Percentiles rank a stretch among this genome's conserved stretches.
These are phyloP conservation scores for Alces alces DNA, from an alignment of 2,113 vertebrate species.

Conservation along the genomic window DNA sequence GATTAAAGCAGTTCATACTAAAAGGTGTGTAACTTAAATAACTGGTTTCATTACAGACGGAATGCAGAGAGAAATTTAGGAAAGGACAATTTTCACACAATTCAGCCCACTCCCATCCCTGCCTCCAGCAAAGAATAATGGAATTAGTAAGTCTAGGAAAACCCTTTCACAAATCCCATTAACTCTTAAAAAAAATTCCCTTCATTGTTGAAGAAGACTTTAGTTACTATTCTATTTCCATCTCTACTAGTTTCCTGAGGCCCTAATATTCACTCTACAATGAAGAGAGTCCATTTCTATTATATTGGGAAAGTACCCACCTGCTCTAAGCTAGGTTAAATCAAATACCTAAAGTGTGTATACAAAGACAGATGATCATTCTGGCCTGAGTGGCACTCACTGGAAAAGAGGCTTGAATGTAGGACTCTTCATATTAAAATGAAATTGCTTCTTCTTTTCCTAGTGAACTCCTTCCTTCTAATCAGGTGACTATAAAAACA, in stretches of 20 bases:
- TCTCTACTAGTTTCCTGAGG: neutral
- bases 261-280: neutral
- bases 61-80: neutral
- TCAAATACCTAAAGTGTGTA: neutral
- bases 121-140: neutral
- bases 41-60: conserved; percentile 5
- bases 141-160: neutral
- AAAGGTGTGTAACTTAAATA: neutral
- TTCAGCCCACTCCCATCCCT: neutral
- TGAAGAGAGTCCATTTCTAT: neutral
- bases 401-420: neutral
- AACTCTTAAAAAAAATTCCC: conserved; percentile 20
- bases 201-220: neutral
- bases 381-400: neutral
- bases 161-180: neutral
- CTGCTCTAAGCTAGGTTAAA: neutral
- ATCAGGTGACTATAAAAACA: conserved; percentile 1
- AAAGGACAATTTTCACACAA: neutral
- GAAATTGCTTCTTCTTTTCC: neutral
- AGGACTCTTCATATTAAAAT: conserved; percentile 17
- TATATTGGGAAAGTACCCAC: neutral
- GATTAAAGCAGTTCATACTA: conserved; percentile 12
- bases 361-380: neutral
- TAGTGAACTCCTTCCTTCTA: neutral
- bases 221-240: neutral